phyloP scores from a whole-genome alignment of 2,113 vertebrate genomes.

The Anolis carolinensis region DNA sequence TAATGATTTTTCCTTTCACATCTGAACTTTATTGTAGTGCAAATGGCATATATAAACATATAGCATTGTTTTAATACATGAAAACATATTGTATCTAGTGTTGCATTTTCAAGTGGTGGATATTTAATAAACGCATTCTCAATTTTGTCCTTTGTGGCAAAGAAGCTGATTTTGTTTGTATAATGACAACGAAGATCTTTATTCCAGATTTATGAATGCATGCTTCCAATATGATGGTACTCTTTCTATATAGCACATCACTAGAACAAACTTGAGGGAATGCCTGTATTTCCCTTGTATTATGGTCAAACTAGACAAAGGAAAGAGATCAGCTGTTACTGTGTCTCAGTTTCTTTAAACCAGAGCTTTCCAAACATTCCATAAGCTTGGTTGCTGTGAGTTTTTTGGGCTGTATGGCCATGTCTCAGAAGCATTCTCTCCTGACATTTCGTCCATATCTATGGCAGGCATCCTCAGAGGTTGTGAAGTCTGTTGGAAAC shows the following conservation, averaged over 20 bases:
- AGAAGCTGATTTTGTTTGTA: background rate
- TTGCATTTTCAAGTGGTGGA: conserved; percentile 8
- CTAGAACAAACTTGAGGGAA: background rate
- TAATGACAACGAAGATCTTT: background rate
- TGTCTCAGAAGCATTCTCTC: no score
- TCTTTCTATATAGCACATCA: background rate
- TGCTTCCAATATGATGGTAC: background rate
- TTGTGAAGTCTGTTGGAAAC: no score
- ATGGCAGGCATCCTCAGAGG: no score
- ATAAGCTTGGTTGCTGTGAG: no score
- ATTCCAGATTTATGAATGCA: background rate
- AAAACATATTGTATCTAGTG: conserved; percentile 6
- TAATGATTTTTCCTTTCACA: background rate
- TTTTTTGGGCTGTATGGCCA: no score
- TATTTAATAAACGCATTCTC: conserved; percentile 22
- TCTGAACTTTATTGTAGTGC: background rate
- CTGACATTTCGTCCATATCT: no score
- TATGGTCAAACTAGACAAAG: background rate
- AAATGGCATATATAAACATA: conserved; percentile 7
- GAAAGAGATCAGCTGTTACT: no score
- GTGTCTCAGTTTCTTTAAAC: no score
- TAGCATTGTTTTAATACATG: conserved; percentile 8
- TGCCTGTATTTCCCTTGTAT: no score
- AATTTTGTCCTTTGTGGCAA: background rate
- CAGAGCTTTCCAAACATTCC: no score